These are phyloP conservation scores for Lycaon pictus DNA, from an alignment of 2,113 vertebrate species.

Conservation along the genomic window DNA sequence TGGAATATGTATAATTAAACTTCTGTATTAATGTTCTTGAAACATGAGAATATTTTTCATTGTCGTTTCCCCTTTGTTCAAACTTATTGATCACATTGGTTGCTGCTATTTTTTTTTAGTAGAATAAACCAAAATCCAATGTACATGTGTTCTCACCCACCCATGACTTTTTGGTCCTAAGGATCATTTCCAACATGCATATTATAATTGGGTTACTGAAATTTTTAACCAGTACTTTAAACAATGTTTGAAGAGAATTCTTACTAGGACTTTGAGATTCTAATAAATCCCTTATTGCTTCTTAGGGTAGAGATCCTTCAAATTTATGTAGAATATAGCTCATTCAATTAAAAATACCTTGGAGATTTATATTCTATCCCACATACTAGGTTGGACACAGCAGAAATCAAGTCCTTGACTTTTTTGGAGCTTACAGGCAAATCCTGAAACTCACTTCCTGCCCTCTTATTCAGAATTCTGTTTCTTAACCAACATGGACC, in stretches of 20 bases:
- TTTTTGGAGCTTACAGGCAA: background rate
- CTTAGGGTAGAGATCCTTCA: background rate
- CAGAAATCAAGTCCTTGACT: background rate
- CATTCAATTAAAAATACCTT: background rate
- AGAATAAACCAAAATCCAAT: constrained; percentile 28
- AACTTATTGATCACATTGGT: background rate
- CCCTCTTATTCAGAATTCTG: background rate
- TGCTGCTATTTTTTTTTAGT: background rate
- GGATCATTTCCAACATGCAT: background rate
- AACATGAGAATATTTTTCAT: constrained; percentile 11
- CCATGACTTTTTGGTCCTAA: background rate
- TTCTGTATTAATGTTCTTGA: constrained; percentile 30
- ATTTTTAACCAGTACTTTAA: background rate
- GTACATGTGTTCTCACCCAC: background rate
- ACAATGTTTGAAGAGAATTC: background rate
- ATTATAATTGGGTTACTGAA: background rate
- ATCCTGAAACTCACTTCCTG: background rate
- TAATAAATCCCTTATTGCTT: background rate
- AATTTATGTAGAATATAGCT: background rate
- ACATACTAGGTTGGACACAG: background rate
- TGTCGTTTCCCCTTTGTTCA: background rate
- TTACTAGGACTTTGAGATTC: background rate
- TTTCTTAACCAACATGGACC: background rate
- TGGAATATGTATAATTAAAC: constrained; percentile 52
- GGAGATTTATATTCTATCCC: background rate